These are phyloP conservation scores for Dynastes hyllus DNA, from an alignment of 2,888 invertebrate genomes.

Conservation along the genomic window DNA sequence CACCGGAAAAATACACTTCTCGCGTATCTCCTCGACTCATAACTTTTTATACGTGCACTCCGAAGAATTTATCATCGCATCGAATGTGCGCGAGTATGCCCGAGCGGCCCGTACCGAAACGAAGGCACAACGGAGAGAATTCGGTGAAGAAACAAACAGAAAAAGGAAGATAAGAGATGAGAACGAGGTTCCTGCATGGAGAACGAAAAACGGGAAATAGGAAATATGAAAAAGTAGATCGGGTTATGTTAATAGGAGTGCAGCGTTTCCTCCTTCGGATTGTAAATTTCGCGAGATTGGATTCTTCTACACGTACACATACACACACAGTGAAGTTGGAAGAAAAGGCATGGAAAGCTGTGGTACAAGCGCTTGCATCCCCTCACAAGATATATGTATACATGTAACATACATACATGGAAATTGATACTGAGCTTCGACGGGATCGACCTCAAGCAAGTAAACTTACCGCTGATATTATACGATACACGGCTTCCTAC, in stretches of 20 bases:
- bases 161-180: neutral
- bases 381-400: neutral
- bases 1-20: neutral
- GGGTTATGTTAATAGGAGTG: constrained; percentile 33
- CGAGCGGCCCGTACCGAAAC: neutral
- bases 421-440: constrained; percentile 50
- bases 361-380: neutral
- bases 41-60: constrained; percentile 20
- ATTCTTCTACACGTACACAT: neutral
- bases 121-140: neutral
- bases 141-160: neutral
- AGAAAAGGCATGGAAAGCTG: neutral
- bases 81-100: neutral
- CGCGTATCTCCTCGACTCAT: constrained; percentile 13
- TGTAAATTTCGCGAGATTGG: constrained; percentile 40
- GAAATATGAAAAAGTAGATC: constrained; percentile 38
- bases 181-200: neutral
- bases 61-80: constrained; percentile 24
- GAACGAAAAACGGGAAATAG: constrained; percentile 1
- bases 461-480: neutral
- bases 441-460: constrained; percentile 25
- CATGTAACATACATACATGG: constrained; percentile 39
- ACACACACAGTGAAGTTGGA: neutral
- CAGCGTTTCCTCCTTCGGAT: constrained; percentile 27
- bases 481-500: neutral